Evolutionary conservation across 2,888 invertebrate species (phyloP), one percentile per base, ranked within the genome.

Genomic region (Argyresthia albistria): DNA sequence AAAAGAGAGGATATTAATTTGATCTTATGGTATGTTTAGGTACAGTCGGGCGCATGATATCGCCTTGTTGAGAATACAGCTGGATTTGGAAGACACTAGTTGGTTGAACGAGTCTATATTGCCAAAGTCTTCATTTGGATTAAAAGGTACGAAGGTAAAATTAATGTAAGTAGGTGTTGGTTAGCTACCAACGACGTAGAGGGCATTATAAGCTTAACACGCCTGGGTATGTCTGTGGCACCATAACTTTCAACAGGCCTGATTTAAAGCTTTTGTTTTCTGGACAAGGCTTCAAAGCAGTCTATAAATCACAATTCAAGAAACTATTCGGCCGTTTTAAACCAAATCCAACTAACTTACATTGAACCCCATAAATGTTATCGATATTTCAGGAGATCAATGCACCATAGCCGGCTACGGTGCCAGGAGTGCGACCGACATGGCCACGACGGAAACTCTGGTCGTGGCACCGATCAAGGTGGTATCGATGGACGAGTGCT

Each of bases 371-470:
- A n/a, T n/a, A n/a, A n/a, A n/a, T n/a, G n/a, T n/a, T n/a, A n/a
- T n/a, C n/a, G n/a, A n/a, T 25, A 25, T 25, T 25, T 25, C 25
- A 25, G 25, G 25, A 2, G 25, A 25, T 6, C 25, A 25, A 52
- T 88, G 87, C 58, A 65, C 61, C 52, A 62, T 83, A 42, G 84
- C 72, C 55, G 88, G 88, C 8, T 88, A 86, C 57, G 88, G 88
- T 4, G 68, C 64, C 47, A 68, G 54, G 58, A 54, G 72, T 36
- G 54, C 66, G 10, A 50, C 63, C 7, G 55, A 65, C 16, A 54
- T 59, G 51, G 60, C 70, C 51, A 61, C 65, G 46, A 75, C 80
- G 0, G 70, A 75, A 2, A 63, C 46, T 14, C 63, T 88, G 46
- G 46, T 66, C 46, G 72, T 68, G 1, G 84, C 77, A 1, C 63